A percentile compares a stretch with the other conserved stretches of the same genome.
Evolutionary conservation across 37 sponge, comb jelly and placozoan species (phyloP).

Genomic region (Spongilla lacustris): DNA sequence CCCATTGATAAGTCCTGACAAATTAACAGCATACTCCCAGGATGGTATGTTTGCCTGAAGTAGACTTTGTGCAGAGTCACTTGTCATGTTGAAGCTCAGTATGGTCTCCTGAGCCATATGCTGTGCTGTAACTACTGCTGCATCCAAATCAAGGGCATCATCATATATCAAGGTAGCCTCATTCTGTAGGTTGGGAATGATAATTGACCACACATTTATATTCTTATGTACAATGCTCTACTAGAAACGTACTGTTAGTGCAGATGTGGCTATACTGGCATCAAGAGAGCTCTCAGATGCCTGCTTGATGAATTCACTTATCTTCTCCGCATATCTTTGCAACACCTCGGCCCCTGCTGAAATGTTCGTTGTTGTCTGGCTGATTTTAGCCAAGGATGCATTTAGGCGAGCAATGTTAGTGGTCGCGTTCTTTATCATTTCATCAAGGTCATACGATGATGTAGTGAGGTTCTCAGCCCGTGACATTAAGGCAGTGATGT

Average conservation of each 20-base stretch:
- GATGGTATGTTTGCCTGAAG: neutral
- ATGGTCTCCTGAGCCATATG: neutral
- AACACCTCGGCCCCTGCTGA: neutral
- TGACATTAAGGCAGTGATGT: neutral
- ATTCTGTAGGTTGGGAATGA: neutral
- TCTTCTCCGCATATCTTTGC: neutral
- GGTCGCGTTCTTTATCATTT: neutral
- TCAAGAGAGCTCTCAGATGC: neutral
- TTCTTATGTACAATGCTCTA: too few species aligned
- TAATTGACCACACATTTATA: neutral
- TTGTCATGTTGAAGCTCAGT: neutral
- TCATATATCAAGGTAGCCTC: neutral
- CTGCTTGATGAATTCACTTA: neutral
- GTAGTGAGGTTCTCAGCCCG: neutral
- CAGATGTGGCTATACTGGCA: neutral
- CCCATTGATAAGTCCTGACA: constrained; percentile 34
- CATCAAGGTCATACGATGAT: neutral
- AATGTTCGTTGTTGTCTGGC: neutral
- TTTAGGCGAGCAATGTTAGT: neutral
- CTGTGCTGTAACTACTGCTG: neutral
- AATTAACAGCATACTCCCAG: constrained; percentile 9
- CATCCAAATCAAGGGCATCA: neutral
- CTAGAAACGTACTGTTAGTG: neutral
- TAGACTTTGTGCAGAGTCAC: neutral
- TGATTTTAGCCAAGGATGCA: neutral